These are phyloP conservation scores for Formica exsecta DNA, from an alignment of 1,140 invertebrate species.

Conservation along the genomic window DNA sequence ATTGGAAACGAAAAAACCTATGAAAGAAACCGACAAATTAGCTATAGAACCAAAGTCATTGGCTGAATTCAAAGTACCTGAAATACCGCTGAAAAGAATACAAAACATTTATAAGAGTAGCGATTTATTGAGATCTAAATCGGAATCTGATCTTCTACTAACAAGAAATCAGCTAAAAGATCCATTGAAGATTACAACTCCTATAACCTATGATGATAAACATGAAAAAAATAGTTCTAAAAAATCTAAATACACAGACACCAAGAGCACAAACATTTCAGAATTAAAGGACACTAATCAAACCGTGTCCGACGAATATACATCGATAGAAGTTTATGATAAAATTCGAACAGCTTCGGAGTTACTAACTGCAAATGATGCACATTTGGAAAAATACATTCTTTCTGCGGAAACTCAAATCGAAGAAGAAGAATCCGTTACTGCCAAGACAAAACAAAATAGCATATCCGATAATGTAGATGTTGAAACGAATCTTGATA, in stretches of 20 bases:
- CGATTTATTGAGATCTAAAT: slow-evolving; percentile 82
- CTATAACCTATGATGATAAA: slow-evolving; percentile 19
- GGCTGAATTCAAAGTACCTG: slow-evolving; percentile 85
- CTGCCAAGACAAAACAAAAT: slow-evolving; percentile 63
- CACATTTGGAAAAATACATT: slow-evolving; percentile 21
- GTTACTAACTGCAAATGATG: slow-evolving; percentile 33
- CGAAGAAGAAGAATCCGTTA: slow-evolving; percentile 62
- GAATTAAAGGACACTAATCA: slow-evolving; percentile 34
- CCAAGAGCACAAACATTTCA: slow-evolving; percentile 8
- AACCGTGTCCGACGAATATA: slow-evolving; percentile 46
- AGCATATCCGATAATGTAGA: slow-evolving; percentile 66
- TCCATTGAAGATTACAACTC: slow-evolving; percentile 36
- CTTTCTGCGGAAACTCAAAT: slow-evolving; percentile 64
- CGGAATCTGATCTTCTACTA: slow-evolving; percentile 81
- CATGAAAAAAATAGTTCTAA: slow-evolving; percentile 41
- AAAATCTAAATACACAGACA: slow-evolving; percentile 10
- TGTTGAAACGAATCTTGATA: slow-evolving; percentile 68
- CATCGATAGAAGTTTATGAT: slow-evolving; percentile 47
- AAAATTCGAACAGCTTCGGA: slow-evolving; percentile 47
- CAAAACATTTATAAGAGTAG: slow-evolving; percentile 83
- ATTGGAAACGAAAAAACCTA: slow-evolving; percentile 80
- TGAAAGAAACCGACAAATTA: slow-evolving; percentile 82
- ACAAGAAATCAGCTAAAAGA: slow-evolving; percentile 54
- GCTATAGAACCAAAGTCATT: slow-evolving; percentile 83
- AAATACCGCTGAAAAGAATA: slow-evolving; percentile 83